A percentile compares a stretch with the other conserved stretches of the same genome.
Evolutionary conservation across 2,113 vertebrate species (phyloP).

Genomic region (Pterocles gutturalis): DNA sequence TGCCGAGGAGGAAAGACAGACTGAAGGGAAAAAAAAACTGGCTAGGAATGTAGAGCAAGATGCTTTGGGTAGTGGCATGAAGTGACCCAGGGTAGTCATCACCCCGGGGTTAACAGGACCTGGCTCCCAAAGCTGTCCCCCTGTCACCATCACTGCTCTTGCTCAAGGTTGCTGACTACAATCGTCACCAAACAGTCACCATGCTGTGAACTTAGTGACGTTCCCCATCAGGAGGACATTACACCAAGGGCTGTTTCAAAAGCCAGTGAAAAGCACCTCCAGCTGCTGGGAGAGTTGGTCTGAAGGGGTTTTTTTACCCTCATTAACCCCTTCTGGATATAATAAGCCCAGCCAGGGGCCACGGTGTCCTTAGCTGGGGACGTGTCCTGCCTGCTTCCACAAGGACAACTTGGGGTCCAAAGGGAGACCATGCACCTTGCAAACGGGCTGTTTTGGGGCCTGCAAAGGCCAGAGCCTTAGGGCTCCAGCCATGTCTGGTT

Average conservation of each 20-base stretch:
- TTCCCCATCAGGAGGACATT: background rate
- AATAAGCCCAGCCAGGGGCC: background rate
- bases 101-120: background rate
- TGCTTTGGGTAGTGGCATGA: accelerated
- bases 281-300: background rate
- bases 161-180: accelerated
- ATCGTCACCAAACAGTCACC: accelerated
- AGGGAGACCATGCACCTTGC: accelerated
- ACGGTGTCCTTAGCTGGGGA: background rate
- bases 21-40: accelerated
- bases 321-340: background rate
- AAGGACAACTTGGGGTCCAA: background rate
- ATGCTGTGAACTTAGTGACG: no score
- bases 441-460: background rate
- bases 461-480: background rate
- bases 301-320: background rate
- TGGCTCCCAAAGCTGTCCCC: background rate
- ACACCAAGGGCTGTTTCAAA: background rate
- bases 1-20: background rate
- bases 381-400: accelerated
- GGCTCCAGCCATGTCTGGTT: background rate
- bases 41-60: background rate
- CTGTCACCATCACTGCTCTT: accelerated
- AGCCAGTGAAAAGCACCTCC: background rate
- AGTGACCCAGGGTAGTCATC: accelerated